Base-by-base conservation (phyloP, 2,888 invertebrate genomes). In the Cyaniris semiargus region DNA sequence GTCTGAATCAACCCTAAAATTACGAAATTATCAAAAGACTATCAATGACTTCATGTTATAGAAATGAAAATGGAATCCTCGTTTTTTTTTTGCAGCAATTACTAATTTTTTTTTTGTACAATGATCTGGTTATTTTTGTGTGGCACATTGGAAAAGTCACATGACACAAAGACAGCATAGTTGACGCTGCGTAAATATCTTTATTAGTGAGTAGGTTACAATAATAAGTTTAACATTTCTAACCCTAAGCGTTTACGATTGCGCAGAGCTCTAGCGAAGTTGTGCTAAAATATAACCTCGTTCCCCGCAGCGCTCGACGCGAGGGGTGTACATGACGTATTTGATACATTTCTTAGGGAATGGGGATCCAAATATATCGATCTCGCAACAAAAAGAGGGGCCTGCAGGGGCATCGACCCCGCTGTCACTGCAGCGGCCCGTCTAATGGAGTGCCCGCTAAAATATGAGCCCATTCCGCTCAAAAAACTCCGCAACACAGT, bases 321-420 rank as follows among this genome's bases (percentile, higher is more conserved):
- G 74, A 38, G 48, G 48, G 48, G 53, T 18, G 48, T 7, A 44
- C 18, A 27, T 23, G 48, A 74, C 23, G 53, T 74, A 74, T 74
- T 74, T 53, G 48, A 27, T 74, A 74, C 18, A 74, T 74, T 72
- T 74, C 74, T 74, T 74, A 53, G 8, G 72, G 74, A 23, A 84
- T 84, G 85, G 84, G 88, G 85, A 84, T 89, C 88, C 85, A 91
- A 92, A 92, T 90, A 89, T 93, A 93, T 94, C 89, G 93, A 94
- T 94, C 93, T 93, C 92, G 87, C 91, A 92, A 92, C 93, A 93
- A 92, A 93, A 93, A 91, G 90, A 92, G 90, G 92, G 93, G 91
- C 87, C 90, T 84, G 87, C 86, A 89, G 92, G 93, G 92, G 92
- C 89, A 91, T 92, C 85, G 91, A 87, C 93, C 93, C 31, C 27